Evolutionary conservation across 1,140 invertebrate species (phyloP), one percentile per base, ranked within the genome.

Genomic region (Ostrea denselamellosa): DNA sequence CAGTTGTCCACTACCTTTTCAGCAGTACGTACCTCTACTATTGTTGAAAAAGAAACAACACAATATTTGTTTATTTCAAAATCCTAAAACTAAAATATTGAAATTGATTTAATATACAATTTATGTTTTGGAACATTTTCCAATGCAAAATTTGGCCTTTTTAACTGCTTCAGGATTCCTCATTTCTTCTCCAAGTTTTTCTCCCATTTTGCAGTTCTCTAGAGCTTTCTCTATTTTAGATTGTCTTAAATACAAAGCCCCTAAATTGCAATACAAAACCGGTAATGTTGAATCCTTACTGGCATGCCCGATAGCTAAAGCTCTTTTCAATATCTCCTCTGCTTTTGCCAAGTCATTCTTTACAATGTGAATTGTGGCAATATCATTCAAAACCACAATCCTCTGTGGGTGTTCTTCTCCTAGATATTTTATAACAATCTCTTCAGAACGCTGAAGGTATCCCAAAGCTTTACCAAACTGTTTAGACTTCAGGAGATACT

Each of bases 221-320:
- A 97, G 96, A 1, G 98, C 98, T 93, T 97, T 96, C 17, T 96
- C 93, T 58, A 96, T 93, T 83, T 98, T 93, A 44, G 96, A 96
- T 93, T 97, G 96, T 92, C 97, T 96, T 14, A 98, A 92, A 92
- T 97, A 97, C 85, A 97, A 95, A 88, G 97, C 96, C 19, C 98
- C 98, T 87, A 98, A 94, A 95, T 98, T 99, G 25, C 97, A 96
- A 95, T 97, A 96, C 89, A 98, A 96, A 1, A 96, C 95, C 10
- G 97, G 96, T 88, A 98, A 95, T 56, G 95, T 92, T 0, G 88
- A 51, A 92, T 96, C 96, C 51, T 97, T 96, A 22, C 95, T 95
- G 19, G 93, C 90, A 95, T 94, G 92, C 95, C 97, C 97, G 88
- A 97, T 94, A 90, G 96, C 94, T 84, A 97, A 95, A 7, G 97